Base-by-base conservation (phyloP, 2,888 invertebrate genomes). In the Drosophila antonietae region DNA sequence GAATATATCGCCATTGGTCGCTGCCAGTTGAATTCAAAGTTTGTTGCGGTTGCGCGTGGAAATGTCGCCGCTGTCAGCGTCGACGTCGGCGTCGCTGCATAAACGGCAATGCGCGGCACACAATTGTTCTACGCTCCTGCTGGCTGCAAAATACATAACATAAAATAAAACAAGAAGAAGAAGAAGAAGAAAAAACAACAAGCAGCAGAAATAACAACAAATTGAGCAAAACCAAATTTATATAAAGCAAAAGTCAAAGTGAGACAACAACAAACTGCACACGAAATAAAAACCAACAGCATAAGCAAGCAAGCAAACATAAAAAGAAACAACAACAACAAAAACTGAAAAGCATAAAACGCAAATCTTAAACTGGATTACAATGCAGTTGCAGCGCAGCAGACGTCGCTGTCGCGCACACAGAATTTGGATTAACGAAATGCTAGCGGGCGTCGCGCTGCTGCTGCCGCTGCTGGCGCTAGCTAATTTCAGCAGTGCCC, bases 361-460 rank as follows among this genome's bases (percentile, higher is more conserved):
- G 69, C 78, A 73, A 82, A 73, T 82, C 66, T 70, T 73, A 82
- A 88, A 82, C 80, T 83, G 83, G 86, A 88, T 88, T 83, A 83
- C 83, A 87, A 84, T 83, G 83, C 88, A 83, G 82, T 81, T 76
- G 85, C 88, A 81, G 88, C 87, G 88, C 83, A 83, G 88, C 83
- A 84, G 82, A 87, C 82, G 82, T 79, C 88, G 88, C 88, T 81
- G 87, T 84, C 87, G 88, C 88, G 88, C 88, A 81, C 70, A 73
- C 75, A 81, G 73, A 61, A 76, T 68, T 81, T 83, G 83, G 88
- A 86, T 88, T 85, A 83, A 75, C 81, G 75, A 86, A 83, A 84
- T 84, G 89, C 60, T 88, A 68, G 82, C 81, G 75, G 75, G 63
- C 69, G 81, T 73, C 86, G 73, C 82, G 73, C 80, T 78, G 77